A percentile compares a stretch with the other conserved stretches of the same genome.
Conservation (phyloP, 2,113 vertebrate species). For the Syrmaticus mikado region DNA sequence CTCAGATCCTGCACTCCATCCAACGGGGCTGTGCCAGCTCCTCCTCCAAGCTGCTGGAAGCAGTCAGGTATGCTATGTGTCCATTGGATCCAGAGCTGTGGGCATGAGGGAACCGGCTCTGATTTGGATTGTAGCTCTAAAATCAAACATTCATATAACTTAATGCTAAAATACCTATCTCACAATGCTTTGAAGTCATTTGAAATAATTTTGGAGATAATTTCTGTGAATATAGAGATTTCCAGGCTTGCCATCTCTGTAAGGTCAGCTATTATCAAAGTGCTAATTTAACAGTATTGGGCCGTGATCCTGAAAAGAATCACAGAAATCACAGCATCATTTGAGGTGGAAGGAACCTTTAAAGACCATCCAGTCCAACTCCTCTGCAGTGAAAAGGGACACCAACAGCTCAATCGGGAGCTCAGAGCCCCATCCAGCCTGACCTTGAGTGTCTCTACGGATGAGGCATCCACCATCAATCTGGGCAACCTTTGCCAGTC, state of each 20-base stretch:
- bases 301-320: not conserved
- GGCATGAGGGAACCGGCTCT: not conserved
- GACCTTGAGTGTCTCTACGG: no score
- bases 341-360: no score
- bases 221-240: not conserved
- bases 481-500: no score
- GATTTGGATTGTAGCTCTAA: not conserved
- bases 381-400: no score
- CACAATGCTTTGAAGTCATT: not conserved
- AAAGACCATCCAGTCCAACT: no score
- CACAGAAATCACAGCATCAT: no score
- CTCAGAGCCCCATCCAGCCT: no score
- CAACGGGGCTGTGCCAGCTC: not conserved
- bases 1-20: not conserved
- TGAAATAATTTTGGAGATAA: not conserved
- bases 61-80: not conserved
- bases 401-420: no score
- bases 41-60: not conserved
- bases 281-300: not conserved
- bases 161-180: not conserved
- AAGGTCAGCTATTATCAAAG: not conserved
- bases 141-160: not conserved
- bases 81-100: not conserved
- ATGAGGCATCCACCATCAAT: no score
- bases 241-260: not conserved